Conservation (phyloP, 2,797 vertebrate genomes). For the Onychomys torridus region DNA sequence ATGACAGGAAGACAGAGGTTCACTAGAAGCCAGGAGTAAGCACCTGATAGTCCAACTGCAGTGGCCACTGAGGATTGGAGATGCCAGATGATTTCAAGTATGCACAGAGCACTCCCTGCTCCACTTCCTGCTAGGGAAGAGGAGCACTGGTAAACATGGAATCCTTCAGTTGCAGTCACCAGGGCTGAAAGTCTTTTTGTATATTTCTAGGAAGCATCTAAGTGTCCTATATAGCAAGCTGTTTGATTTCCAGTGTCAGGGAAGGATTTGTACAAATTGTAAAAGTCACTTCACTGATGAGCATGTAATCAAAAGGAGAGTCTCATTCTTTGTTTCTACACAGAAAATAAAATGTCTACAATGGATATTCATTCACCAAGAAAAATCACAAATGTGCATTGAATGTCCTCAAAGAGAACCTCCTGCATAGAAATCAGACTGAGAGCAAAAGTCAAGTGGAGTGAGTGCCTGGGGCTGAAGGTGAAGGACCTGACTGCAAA, state of each 20-base stretch:
- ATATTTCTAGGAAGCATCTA: neutral
- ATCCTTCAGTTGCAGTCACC: neutral
- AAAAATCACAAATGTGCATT: neutral
- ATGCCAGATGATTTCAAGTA: neutral
- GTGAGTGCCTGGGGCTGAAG: neutral
- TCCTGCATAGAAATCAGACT: neutral
- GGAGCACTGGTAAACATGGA: neutral
- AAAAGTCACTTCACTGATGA: neutral
- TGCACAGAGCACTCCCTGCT: constrained; percentile 19
- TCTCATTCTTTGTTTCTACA: constrained; percentile 1
- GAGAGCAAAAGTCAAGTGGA: neutral
- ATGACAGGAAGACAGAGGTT: constrained; percentile 69
- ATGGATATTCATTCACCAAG: neutral
- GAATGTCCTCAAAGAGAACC: neutral
- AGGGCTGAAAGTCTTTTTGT: neutral
- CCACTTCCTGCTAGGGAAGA: neutral
- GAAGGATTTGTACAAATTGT: constrained; percentile 10
- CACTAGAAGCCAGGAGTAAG: constrained; percentile 72
- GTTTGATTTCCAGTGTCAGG: neutral
- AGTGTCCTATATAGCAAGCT: neutral
- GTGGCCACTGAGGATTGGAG: constrained; percentile 35
- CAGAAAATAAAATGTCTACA: fast-evolving
- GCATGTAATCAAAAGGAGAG: fast-evolving
- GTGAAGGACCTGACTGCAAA: neutral
- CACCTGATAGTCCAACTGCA: neutral